phyloP scores from a whole-genome alignment of 1,140 invertebrate species.

The Hylaeus volcanicus region DNA sequence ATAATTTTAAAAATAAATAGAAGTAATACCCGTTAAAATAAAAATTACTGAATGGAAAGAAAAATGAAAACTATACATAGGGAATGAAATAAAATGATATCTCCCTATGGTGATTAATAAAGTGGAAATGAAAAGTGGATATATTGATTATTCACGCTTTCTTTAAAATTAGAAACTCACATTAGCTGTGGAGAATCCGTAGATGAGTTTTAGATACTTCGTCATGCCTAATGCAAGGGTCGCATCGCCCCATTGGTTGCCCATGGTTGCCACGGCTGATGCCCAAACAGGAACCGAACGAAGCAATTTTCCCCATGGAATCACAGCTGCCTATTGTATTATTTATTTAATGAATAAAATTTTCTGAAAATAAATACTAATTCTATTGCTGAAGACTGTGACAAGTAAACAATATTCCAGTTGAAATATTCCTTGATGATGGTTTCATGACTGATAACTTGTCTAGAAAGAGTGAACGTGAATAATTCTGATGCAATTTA shows the following conservation, averaged over 20 bases:
- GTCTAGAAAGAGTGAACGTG: too few species aligned
- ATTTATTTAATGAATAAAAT: neutral
- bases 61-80: too few species aligned
- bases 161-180: constrained; percentile 69
- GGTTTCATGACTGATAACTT: neutral
- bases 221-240: constrained; percentile 83
- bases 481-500: neutral
- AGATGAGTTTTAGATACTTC: constrained; percentile 83
- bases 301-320: constrained; percentile 82
- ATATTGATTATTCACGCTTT: too few species aligned
- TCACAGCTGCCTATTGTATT: constrained; percentile 73
- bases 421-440: too few species aligned
- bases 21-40: too few species aligned
- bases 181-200: constrained; percentile 83
- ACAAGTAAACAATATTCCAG: neutral
- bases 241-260: constrained; percentile 83
- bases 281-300: constrained; percentile 83
- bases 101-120: too few species aligned
- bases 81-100: too few species aligned
- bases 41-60: too few species aligned
- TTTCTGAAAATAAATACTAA: too few species aligned
- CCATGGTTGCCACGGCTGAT: constrained; percentile 82
- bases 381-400: too few species aligned
- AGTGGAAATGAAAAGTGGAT: too few species aligned
- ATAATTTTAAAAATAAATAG: too few species aligned